Conservation (phyloP, 2,888 invertebrate species). For the Drosophila yooni region DNA sequence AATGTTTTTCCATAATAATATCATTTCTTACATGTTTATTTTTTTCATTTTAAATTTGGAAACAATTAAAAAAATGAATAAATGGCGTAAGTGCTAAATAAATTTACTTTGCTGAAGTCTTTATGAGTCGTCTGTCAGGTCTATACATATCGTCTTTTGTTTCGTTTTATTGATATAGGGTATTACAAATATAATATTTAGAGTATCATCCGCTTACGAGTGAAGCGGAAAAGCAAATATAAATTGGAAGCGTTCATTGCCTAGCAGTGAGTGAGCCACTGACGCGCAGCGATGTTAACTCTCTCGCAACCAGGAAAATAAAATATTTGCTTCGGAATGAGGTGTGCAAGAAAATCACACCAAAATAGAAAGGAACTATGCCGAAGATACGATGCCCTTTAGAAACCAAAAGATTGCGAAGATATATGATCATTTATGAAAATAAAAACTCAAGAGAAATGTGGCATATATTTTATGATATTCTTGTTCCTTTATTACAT, state of each 20-base stretch:
- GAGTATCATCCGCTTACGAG: slow-evolving; percentile 38
- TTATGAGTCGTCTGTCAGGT: not conserved
- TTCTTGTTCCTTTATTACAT: not conserved
- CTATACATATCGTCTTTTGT: slow-evolving; percentile 3
- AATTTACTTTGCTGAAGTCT: not conserved
- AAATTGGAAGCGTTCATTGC: slow-evolving; percentile 16
- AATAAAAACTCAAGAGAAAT: not conserved
- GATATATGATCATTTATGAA: not conserved
- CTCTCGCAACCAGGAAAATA: slow-evolving; percentile 41
- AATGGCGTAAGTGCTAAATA: not conserved
- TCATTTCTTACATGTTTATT: not conserved
- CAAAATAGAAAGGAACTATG: not conserved
- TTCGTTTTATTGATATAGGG: slow-evolving; percentile 26
- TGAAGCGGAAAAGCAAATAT: slow-evolving; percentile 48
- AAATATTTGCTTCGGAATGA: slow-evolving; percentile 35
- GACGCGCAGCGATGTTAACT: slow-evolving; percentile 38
- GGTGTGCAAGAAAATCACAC: slow-evolving; percentile 11
- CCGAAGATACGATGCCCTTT: slow-evolving; percentile 12
- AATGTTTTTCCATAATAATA: too few species aligned
- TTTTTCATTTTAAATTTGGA: not conserved
- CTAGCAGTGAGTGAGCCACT: slow-evolving; percentile 13
- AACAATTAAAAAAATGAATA: not conserved
- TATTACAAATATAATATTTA: slow-evolving; percentile 29
- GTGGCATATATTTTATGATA: not conserved
- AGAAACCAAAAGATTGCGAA: not conserved